Base-by-base conservation (phyloP, 2,888 invertebrate genomes). In the Amblyteles armatorius region DNA sequence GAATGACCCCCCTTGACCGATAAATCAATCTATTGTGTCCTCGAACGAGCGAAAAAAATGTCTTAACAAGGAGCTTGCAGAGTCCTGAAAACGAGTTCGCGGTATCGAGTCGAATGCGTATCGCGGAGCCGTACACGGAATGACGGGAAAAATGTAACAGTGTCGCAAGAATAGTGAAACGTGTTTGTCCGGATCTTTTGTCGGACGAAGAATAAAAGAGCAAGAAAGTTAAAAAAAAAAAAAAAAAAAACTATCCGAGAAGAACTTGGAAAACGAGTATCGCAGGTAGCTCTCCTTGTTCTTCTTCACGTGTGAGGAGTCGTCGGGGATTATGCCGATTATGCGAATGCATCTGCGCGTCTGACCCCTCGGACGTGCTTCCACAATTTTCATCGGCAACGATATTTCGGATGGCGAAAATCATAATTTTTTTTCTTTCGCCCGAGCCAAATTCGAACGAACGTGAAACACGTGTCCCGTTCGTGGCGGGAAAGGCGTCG, bases 261-360 rank as follows among this genome's bases (percentile, higher is more conserved):
- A 57, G 60, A 74, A 76, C 57, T 69, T 36, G 71, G 40, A 72
- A 71, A 82, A 82, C 71, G 48, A 82, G 71, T 65, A 82, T 55
- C 57, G 44, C 60, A 19, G 60, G 57, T 69, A 40, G 0, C 57
- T 22, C n/a, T n/a, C n/a, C 73, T 11, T 33, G 33, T n/a, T 3
- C 60, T 16, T 60, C 29, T 4, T 60, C 26, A 60, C 26, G 60
- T 33, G n/a, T 16, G 29, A 16, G 6, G 36, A 22, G 33, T 29
- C 55, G 19, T 29, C 29, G 29, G 65, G 72, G 71, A 79, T 79
- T 65, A 78, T 40, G 50, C 16, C 79, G 72, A 72, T 79, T 79
- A 79, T 79, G 65, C 55, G 55, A 73, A 73, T 79, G 83, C 83
- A 83, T 83, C 79, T 79, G 83, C 74, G 69, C 50, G n/a, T 63